Conservation (phyloP, 2,888 invertebrate species). For the Cerastoderma edule region DNA sequence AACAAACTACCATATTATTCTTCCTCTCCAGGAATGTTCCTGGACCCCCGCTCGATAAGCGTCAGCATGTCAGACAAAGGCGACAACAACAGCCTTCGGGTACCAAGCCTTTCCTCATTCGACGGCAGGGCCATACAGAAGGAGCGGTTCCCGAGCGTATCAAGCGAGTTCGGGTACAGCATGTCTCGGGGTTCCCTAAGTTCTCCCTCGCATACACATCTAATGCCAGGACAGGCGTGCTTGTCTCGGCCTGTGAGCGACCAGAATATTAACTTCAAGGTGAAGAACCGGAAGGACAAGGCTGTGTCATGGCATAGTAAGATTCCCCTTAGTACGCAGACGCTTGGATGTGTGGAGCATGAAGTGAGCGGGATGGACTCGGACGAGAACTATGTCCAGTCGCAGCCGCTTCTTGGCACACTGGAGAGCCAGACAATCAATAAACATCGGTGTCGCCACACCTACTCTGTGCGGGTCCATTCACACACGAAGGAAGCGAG, state of each 20-base stretch:
- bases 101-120: constrained; percentile 48
- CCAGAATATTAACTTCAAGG: constrained; percentile 47
- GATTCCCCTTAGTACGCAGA: constrained; percentile 53
- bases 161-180: constrained; percentile 25
- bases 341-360: constrained; percentile 55
- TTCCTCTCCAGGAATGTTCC: constrained; percentile 39
- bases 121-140: constrained; percentile 34
- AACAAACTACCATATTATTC: too few relatives aligned
- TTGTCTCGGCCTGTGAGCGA: constrained; percentile 57
- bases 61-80: constrained; percentile 37
- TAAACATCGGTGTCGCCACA: constrained; percentile 55
- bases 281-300: constrained; percentile 47
- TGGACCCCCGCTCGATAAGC: constrained; percentile 52
- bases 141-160: constrained; percentile 30
- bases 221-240: constrained; percentile 15
- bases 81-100: constrained; percentile 49
- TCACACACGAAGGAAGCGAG: constrained; percentile 43
- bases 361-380: constrained; percentile 18
- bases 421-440: constrained; percentile 46
- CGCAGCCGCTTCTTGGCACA: constrained; percentile 66
- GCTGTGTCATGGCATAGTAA: constrained; percentile 60
- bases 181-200: constrained; percentile 29
- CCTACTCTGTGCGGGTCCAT: constrained; percentile 53
- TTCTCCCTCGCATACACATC: constrained; percentile 35
- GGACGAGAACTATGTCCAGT: constrained; percentile 59